Percentiles rank a stretch among this genome's conserved stretches.
Conservation (phyloP, 2,113 vertebrate genomes). For the Chitala chitala region DNA sequence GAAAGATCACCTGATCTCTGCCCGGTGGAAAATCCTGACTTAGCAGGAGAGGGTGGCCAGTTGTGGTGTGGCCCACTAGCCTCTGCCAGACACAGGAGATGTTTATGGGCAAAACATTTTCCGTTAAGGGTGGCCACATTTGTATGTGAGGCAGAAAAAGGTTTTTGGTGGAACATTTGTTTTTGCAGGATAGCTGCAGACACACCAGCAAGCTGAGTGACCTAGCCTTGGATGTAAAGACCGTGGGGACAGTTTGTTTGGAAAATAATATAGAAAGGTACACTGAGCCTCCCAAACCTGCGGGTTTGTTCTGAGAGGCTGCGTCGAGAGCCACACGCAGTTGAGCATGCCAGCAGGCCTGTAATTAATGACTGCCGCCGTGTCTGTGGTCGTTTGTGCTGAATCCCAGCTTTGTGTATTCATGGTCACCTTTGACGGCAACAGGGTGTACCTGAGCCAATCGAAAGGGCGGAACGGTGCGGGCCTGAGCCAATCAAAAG, state of each 20-base stretch:
- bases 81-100: not conserved
- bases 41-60: not conserved
- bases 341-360: no score
- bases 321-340: constrained; percentile 4
- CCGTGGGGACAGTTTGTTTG: no score
- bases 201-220: not conserved
- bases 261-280: no score
- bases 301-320: not conserved
- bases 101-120: not conserved
- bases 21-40: constrained; percentile 5
- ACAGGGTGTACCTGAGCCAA: constrained; percentile 22
- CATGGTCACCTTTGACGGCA: constrained; percentile 42
- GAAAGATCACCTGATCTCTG: not conserved
- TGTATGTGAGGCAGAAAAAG: constrained; percentile 12
- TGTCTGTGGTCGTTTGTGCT: constrained; percentile 41
- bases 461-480: no score
- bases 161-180: constrained; percentile 7
- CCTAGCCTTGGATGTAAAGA: no score
- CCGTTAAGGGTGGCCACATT: not conserved
- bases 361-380: constrained; percentile 23
- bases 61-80: not conserved
- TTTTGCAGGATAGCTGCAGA: constrained; percentile 3
- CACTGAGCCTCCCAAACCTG: not conserved
- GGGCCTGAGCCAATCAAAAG: constrained; percentile 26
- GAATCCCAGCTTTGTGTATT: constrained; percentile 40